Base-by-base conservation (phyloP, 2,797 vertebrate genomes). In the Aphelocoma californica region DNA sequence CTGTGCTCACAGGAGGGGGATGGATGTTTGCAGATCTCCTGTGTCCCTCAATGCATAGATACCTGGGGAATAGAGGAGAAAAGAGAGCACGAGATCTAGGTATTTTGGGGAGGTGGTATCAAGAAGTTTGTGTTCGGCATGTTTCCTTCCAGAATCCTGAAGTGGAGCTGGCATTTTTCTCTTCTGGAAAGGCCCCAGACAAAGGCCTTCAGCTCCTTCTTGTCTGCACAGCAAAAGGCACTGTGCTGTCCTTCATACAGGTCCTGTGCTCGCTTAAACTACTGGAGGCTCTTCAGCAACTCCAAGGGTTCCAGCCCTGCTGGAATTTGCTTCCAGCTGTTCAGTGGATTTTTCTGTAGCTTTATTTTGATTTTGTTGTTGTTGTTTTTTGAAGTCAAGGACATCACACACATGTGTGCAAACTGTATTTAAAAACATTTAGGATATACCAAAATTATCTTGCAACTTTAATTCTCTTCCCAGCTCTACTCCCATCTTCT, bases 381-480 rank as follows among this genome's bases (percentile, higher is more conserved):
- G 10, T 12, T n/a, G 17, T 17, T 53, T 71, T 91, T 75, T 53
- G 0, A 60, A 78, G 64, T 83, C 61, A 51, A 74, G 73, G 58
- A 40, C 58, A 79, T 93, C 42, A 53, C 61, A 73, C 28, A 32
- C 12, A 1, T 23, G 12, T 36, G 42, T 34, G 50, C 40, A 79
- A 84, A 84, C 51, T 67, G 71, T 80, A 67, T 74, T 95, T 94
- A 26, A 91, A 92, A 85, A 48, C 0, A 3, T 69, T 78, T 75
- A 28, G 60, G 69, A 67, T 83, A 48, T 61, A 83, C 81, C 75
- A 83, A 90, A 92, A 87, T 90, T 64, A 71, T 81, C 87, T 87
- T 65, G 38, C 45, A 38, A 61, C 67, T 94, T 93, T 16, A 95
- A 72, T 92, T 95, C 80, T 77, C 51, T 84, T 90, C 69, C 88